Conservation (phyloP, 2,888 invertebrate genomes). For the Macropis europaea region DNA sequence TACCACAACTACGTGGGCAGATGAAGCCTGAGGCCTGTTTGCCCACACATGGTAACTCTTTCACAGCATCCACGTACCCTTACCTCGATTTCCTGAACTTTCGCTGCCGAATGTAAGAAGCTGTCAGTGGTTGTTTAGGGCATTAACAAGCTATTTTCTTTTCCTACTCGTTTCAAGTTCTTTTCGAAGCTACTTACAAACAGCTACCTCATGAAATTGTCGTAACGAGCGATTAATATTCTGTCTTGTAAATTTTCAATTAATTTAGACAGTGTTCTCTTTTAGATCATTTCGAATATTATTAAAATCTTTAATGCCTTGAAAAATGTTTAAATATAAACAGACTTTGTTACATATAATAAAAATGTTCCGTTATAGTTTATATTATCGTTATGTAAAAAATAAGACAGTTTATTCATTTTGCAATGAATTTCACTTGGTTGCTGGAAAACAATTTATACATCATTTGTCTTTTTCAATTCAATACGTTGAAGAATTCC, state of each 20-base stretch:
- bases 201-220: not conserved
- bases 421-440: no score
- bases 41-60: slow-evolving; percentile 70
- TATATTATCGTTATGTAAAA: no score
- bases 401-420: no score
- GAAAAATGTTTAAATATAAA: no score
- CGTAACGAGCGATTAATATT: not conserved
- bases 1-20: slow-evolving; percentile 65
- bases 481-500: no score
- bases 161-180: not conserved
- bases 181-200: not conserved
- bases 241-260: not conserved
- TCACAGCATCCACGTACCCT: slow-evolving; percentile 19
- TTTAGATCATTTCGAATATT: no score
- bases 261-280: no score
- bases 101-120: slow-evolving; percentile 21
- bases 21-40: slow-evolving; percentile 70
- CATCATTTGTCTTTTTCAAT: no score
- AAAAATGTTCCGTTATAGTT: no score
- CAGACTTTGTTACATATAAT: no score
- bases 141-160: slow-evolving; percentile 1
- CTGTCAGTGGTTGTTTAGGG: slow-evolving; percentile 13
- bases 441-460: no score
- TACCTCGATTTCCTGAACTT: slow-evolving; percentile 45
- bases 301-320: no score